Evolutionary conservation across 2,797 vertebrate genomes (phyloP).

Genomic region (Zonotrichia albicollis): DNA sequence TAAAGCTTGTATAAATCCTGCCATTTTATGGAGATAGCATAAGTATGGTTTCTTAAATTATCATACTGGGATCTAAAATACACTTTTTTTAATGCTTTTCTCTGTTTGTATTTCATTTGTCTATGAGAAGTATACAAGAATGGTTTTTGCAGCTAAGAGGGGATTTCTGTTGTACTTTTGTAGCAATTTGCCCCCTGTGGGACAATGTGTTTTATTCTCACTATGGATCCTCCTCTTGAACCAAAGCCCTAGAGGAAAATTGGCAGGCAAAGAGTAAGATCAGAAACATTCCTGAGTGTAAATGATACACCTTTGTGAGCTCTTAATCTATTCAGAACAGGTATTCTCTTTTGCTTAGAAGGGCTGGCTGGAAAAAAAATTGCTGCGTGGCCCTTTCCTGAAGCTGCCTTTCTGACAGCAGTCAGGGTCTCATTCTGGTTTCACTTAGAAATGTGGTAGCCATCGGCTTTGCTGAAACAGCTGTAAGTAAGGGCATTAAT

Average conservation of each 20-base stretch:
- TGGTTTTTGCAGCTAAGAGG: neutral
- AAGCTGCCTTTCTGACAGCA: neutral
- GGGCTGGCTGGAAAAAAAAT: neutral
- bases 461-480: neutral
- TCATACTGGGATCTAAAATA: neutral
- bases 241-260: neutral
- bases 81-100: neutral
- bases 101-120: neutral
- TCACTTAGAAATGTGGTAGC: neutral
- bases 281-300: neutral
- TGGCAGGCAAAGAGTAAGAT: neutral
- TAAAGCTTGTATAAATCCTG: slow-evolving; percentile 12
- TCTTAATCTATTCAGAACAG: neutral
- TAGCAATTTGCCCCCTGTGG: neutral
- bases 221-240: neutral
- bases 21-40: neutral
- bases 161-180: neutral
- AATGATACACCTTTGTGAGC: neutral
- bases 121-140: neutral
- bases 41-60: neutral
- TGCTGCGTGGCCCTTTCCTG: neutral
- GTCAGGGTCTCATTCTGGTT: neutral
- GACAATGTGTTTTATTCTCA: neutral
- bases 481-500: neutral
- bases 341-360: neutral